These are phyloP conservation scores for Chrysaora quinquecirrha DNA, from an alignment of 30 jellyfish, hydroid and myxozoan species.

Conservation along the genomic window DNA sequence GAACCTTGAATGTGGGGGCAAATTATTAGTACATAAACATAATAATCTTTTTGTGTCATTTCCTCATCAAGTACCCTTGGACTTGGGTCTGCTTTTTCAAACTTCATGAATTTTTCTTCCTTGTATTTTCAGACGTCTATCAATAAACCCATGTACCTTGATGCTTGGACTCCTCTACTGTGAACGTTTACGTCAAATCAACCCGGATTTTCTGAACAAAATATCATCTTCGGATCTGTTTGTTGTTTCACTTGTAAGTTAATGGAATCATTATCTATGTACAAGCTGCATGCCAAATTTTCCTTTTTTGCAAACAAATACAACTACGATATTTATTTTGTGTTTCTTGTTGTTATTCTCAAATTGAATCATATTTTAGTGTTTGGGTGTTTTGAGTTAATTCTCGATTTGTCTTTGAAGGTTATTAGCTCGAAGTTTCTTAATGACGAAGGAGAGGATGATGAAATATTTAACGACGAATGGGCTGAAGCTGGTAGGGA, in stretches of 20 bases:
- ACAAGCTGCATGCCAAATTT: too few species aligned
- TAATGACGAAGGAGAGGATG: constrained; percentile 90
- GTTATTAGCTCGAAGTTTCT: constrained; percentile 87
- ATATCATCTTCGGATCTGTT: constrained; percentile 92
- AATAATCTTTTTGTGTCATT: too few species aligned
- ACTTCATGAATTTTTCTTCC: background rate
- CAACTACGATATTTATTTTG: too few species aligned
- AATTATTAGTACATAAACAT: too few species aligned
- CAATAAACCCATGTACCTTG: constrained; percentile 96
- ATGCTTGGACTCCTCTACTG: constrained; percentile 91
- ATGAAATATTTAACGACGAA: constrained; percentile 90
- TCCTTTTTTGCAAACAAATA: too few species aligned
- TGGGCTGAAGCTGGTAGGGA: constrained; percentile 99
- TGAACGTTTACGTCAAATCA: constrained; percentile 87
- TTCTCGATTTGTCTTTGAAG: too few species aligned
- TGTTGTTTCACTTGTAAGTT: constrained; percentile 93
- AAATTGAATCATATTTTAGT: too few species aligned
- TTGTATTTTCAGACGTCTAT: constrained; percentile 55
- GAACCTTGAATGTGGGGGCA: too few species aligned
- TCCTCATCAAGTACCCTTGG: background rate
- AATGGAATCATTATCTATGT: too few species aligned
- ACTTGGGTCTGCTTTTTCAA: background rate
- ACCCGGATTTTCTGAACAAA: constrained; percentile 75
- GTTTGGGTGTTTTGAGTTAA: too few species aligned
- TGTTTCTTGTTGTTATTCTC: too few species aligned